These are phyloP conservation scores for Dynastes grantii DNA, from an alignment of 2,888 invertebrate genomes.

Conservation along the genomic window DNA sequence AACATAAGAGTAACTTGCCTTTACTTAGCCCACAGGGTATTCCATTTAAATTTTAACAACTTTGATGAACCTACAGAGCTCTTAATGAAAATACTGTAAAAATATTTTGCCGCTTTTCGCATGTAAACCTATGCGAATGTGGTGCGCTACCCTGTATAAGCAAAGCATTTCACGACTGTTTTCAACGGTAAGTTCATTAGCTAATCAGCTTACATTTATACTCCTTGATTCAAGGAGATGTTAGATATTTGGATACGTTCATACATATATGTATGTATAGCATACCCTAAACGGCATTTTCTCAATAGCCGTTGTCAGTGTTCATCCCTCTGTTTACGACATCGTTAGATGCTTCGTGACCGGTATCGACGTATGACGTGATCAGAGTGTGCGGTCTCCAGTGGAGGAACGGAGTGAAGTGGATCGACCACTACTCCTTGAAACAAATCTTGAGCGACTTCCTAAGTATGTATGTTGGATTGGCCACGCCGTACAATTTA, in stretches of 20 bases:
- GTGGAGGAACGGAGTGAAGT: not conserved
- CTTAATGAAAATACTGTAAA: no score
- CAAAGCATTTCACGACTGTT: no score
- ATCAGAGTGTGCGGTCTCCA: not conserved
- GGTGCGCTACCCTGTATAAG: no score
- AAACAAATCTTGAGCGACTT: constrained; percentile 54
- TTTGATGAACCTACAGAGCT: no score
- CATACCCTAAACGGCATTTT: not conserved
- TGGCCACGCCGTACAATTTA: constrained; percentile 59
- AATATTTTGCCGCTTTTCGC: no score
- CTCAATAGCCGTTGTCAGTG: not conserved
- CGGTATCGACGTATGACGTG: not conserved
- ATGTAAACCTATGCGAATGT: no score
- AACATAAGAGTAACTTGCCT: no score
- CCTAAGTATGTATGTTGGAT: constrained; percentile 59
- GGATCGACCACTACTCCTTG: not conserved
- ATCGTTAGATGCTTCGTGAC: not conserved
- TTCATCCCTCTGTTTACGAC: not conserved
- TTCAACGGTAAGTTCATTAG: no score
- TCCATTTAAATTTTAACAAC: no score
- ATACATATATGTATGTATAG: not conserved
- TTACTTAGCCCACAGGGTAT: no score
- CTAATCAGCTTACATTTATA: no score
- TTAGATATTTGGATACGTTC: not conserved
- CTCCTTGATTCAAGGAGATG: no score